Evolutionary conservation across 2,797 vertebrate species (phyloP).

Genomic region (Varecia variegata): DNA sequence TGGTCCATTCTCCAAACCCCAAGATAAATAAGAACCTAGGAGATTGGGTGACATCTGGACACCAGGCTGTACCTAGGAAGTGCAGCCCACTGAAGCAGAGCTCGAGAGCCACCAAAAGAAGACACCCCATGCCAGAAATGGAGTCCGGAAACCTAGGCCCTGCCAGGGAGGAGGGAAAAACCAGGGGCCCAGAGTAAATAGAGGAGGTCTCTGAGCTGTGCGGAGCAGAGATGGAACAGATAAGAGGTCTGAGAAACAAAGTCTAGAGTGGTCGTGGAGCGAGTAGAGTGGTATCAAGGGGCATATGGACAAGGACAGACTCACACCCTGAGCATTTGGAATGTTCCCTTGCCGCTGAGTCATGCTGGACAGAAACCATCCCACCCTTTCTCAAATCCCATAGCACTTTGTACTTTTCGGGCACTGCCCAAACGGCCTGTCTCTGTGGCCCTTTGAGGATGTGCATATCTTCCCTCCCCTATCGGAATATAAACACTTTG

Average conservation of each 20-base stretch:
- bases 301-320: neutral
- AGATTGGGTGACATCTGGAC: neutral
- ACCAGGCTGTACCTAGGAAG: neutral
- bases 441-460: neutral
- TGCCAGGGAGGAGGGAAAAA: neutral
- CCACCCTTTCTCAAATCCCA: conserved; percentile 5
- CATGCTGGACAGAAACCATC: neutral
- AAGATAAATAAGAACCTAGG: neutral
- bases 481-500: neutral
- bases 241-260: neutral
- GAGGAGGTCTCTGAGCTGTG: neutral
- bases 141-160: neutral
- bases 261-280: neutral
- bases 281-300: neutral
- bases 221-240: neutral
- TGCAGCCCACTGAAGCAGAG: neutral
- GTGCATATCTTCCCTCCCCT: neutral
- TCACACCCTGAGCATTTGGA: neutral
- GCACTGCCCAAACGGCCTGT: neutral
- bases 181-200: neutral
- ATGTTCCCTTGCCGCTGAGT: conserved; percentile 10
- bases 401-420: neutral
- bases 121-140: neutral
- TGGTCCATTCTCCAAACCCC: neutral
- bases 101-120: neutral